Conservation (phyloP, 64 coral and sea anemone genomes). For the Exaiptasia diaphana region DNA sequence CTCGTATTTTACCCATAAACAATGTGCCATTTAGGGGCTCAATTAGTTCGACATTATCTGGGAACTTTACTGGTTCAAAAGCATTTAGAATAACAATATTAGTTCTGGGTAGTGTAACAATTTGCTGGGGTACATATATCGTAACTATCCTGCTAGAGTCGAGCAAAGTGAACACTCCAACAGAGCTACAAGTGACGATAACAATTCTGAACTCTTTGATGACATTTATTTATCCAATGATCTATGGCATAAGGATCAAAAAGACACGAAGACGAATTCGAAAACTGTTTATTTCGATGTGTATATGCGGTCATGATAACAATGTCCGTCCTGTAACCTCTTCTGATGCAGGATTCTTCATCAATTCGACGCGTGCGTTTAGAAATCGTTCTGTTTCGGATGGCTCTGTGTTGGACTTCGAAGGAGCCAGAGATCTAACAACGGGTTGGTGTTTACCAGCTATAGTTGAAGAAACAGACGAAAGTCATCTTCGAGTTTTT, state of each 20-base stretch:
- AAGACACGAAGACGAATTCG: constrained; percentile 58
- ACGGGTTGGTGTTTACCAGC: constrained; percentile 48
- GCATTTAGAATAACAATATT: constrained; percentile 63
- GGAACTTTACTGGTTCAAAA: constrained; percentile 69
- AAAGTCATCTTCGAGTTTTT: not conserved
- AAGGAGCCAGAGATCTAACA: not conserved
- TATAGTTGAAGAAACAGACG: constrained; percentile 58
- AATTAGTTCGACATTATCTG: constrained; percentile 56
- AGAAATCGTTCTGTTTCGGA: constrained; percentile 80
- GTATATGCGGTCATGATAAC: constrained; percentile 21
- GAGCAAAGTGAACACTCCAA: constrained; percentile 20
- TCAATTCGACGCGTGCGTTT: constrained; percentile 40
- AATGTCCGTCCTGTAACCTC: constrained; percentile 50
- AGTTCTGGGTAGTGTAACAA: constrained; percentile 60
- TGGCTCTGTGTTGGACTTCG: constrained; percentile 58
- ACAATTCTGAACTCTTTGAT: constrained; percentile 55
- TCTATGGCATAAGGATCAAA: constrained; percentile 86
- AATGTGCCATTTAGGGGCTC: constrained; percentile 40
- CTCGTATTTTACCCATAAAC: constrained; percentile 55
- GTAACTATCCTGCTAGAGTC: constrained; percentile 72
- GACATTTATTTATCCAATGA: constrained; percentile 63
- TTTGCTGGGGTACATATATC: constrained; percentile 79
- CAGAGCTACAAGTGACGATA: constrained; percentile 45
- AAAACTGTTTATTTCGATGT: constrained; percentile 1
- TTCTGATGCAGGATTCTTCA: constrained; percentile 51